Evolutionary conservation across 1,140 invertebrate species (phyloP), one percentile per base, ranked within the genome.

Genomic region (Centruroides sculpturatus): DNA sequence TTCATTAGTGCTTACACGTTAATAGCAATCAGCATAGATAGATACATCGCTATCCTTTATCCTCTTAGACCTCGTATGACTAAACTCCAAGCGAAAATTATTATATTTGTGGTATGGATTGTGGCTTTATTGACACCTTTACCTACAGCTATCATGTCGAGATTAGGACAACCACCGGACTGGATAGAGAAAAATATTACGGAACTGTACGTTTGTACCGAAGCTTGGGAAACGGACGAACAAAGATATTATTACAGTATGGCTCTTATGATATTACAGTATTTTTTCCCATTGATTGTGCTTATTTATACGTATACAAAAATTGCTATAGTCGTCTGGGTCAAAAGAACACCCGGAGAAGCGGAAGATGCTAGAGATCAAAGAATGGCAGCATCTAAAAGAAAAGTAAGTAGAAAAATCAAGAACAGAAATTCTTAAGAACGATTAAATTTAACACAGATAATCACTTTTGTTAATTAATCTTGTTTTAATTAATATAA

Each of bases 311-410:
- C 89, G 0, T 96, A 96, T 70, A 82, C 83, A 0, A 80, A 86
- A 53, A 94, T 96, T 52, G 88, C 84, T 0, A 76, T 87, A 10
- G 85, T 86, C 8, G 87, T 95, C 11, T 95, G 91, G 91, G 87
- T 88, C 8, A 87, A 89, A 68, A 78, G 82, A 51, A 83, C 85
- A 3, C 89, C 88, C 0, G 89, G 89, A 0, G 89, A 92, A 73
- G 88, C 89, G 0, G 82, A 92, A 70, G 84, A 85, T 66, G 79
- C 79, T 12, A 73, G 90, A 49, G 88, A 93, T 74, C 80, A 83
- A 66, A 77, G 87, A 56, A 85, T 93, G 77, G 87, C 87, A 3
- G 80, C 82, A 61, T 90, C 88, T 0, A 93, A 93, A 72, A 79
- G 85, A 75, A 94, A 93, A 85, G 90, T 93, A 78, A 78, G 73